phyloP scores from a whole-genome alignment of 2,888 invertebrate genomes.

The Atrina japonica region DNA sequence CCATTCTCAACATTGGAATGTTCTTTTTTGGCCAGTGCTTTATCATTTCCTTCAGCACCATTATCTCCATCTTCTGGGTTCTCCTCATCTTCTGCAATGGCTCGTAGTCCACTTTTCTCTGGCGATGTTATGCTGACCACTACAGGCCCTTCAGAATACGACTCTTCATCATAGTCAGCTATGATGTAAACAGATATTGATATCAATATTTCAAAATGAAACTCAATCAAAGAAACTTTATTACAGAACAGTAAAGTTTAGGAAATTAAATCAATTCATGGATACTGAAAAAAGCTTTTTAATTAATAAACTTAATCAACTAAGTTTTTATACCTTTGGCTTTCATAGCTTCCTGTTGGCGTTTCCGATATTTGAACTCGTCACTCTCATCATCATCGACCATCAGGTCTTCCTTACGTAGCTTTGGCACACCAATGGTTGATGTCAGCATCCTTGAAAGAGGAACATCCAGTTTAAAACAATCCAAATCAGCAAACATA shows the following conservation, averaged over 20 bases:
- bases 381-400: conserved; percentile 68
- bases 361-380: conserved; percentile 64
- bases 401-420: conserved; percentile 76
- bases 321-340: too few relatives aligned
- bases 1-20: conserved; percentile 26
- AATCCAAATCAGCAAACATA: too few relatives aligned
- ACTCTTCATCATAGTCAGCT: conserved; percentile 54
- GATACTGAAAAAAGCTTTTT: too few relatives aligned
- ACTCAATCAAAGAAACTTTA: too few relatives aligned
- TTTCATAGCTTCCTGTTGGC: conserved; percentile 33
- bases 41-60: conserved; percentile 41
- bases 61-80: conserved; percentile 51
- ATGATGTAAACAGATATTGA: too few relatives aligned
- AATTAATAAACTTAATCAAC: too few relatives aligned
- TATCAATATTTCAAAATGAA: background rate
- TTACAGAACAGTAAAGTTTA: too few relatives aligned
- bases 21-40: conserved; percentile 40
- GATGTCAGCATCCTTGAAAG: conserved; percentile 66
- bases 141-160: conserved; percentile 41
- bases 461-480: background rate
- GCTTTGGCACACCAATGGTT: conserved; percentile 73
- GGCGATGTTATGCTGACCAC: conserved; percentile 48
- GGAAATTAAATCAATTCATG: too few relatives aligned
- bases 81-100: conserved; percentile 75
- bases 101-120: conserved; percentile 65